Evolutionary conservation across 2,113 vertebrate species (phyloP), one percentile per base, ranked within the genome.

Genomic region (Egretta garzetta): DNA sequence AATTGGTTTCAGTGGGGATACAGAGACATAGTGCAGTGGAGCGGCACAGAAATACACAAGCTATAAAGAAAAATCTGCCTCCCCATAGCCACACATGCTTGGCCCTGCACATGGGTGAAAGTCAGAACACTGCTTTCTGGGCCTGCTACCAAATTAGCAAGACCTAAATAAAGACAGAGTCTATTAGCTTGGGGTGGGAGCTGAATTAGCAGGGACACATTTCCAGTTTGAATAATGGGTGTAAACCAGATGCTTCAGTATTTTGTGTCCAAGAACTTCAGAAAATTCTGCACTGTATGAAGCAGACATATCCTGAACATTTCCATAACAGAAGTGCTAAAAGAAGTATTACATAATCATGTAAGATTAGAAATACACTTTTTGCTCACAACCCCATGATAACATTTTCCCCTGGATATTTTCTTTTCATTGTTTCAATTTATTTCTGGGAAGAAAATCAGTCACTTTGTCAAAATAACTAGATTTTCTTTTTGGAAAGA

Each of bases 1-100:
- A 92, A 86, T 50, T 92, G 56, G 77, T 95, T 97, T 96, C 88
- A 68, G 0, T 68, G 64, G 74, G 80, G n/a, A 55, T 86, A 66
- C 16, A 43, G 41, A 76, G 72, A 20, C 35, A 45, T 14, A 39
- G 24, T 35, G 30, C 35, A 90, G 43, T 45, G 4, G n/a, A 64
- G 12, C 9, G 1, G 28, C 39, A 45, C 15, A 24, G 56, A 76
- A 86, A 68, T 58, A 24, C 43, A 37, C 13, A 49, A 17, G 1
- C 9, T 86, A 33, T 53, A 13, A 32, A 35, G 30, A 64, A 86
- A 66, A 76, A 52, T 45, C 45, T 83, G 6, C 13, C 43, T 70
- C 8, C 19, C 1, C 2, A 32, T 12, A 83, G 30, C 53, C 43
- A 68, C 23, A 59, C 26, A 60, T 14, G 3, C 12, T 26, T 66